phyloP scores from a whole-genome alignment of 2,888 invertebrate genomes.

The Itoplectis maculator region DNA sequence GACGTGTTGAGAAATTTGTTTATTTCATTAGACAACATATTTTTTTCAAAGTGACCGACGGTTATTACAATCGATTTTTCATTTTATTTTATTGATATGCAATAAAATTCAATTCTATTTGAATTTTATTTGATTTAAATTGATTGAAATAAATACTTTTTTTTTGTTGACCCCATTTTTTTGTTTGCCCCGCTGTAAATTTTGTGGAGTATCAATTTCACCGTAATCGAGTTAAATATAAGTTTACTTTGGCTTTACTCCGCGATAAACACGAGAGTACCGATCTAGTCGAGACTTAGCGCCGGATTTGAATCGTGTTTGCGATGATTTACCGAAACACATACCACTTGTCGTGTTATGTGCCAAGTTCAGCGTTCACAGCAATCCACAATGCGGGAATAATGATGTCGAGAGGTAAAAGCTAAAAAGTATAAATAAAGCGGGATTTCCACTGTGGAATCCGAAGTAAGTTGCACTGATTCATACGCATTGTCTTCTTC shows the following conservation, averaged over 20 bases:
- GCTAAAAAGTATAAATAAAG: neutral
- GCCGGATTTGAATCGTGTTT: neutral
- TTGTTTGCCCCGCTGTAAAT: too few relatives aligned
- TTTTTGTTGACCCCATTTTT: too few relatives aligned
- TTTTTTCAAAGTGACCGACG: too few relatives aligned
- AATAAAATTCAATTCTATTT: too few relatives aligned
- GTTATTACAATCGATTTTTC: too few relatives aligned
- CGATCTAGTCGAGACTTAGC: neutral
- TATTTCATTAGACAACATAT: too few relatives aligned
- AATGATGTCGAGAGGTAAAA: neutral
- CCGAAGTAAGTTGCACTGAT: neutral
- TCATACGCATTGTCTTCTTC: neutral
- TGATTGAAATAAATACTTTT: too few relatives aligned
- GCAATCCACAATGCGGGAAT: neutral
- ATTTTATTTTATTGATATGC: too few relatives aligned
- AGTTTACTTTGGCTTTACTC: constrained; percentile 33
- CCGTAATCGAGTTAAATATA: constrained; percentile 16
- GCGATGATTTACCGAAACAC: constrained; percentile 25
- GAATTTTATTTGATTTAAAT: too few relatives aligned
- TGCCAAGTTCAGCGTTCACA: neutral
- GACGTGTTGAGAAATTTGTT: too few relatives aligned
- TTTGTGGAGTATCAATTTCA: neutral
- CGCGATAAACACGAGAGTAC: neutral
- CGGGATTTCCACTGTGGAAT: neutral
- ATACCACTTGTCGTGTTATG: neutral